Evolutionary conservation across 1,140 invertebrate genomes (phyloP).

Genomic region (Bilobella aurantiaca): DNA sequence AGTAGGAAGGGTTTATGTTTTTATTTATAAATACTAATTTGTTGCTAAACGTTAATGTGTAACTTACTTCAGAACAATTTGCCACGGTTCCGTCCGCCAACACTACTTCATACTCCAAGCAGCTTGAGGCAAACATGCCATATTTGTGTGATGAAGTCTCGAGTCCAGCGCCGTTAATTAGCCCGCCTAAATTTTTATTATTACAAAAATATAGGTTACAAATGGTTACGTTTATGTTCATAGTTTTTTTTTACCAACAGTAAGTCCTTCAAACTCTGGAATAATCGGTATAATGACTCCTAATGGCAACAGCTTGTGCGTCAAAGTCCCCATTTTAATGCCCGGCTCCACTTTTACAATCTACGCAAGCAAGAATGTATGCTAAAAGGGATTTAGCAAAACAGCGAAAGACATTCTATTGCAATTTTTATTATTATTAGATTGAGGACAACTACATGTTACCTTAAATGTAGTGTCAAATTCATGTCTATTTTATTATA

Average conservation of each 20-base stretch:
- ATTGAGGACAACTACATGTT: no score
- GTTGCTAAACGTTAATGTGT: neutral
- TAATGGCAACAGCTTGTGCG: neutral
- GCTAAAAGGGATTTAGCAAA: no score
- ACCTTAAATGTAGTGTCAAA: no score
- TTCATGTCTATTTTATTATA: no score
- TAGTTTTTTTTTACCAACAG: neutral
- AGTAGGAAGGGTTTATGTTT: no score
- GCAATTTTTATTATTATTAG: no score
- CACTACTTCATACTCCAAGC: constrained; percentile 60
- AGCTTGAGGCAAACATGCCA: constrained; percentile 69
- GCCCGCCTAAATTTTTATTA: neutral
- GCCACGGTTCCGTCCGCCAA: constrained; percentile 60
- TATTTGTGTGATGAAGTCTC: constrained; percentile 64
- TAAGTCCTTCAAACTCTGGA: constrained; percentile 1
- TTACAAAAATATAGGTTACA: no score
- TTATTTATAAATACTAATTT: no score
- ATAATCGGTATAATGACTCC: neutral
- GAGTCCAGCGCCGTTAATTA: constrained; percentile 54
- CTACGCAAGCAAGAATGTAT: no score
- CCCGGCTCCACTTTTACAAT: neutral
- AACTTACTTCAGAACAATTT: constrained; percentile 53
- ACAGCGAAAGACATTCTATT: no score
- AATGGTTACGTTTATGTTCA: no score
- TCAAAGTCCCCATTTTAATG: constrained; percentile 6